phyloP scores from a whole-genome alignment of 2,797 vertebrate genomes.

The Gymnothorax reevesii region DNA sequence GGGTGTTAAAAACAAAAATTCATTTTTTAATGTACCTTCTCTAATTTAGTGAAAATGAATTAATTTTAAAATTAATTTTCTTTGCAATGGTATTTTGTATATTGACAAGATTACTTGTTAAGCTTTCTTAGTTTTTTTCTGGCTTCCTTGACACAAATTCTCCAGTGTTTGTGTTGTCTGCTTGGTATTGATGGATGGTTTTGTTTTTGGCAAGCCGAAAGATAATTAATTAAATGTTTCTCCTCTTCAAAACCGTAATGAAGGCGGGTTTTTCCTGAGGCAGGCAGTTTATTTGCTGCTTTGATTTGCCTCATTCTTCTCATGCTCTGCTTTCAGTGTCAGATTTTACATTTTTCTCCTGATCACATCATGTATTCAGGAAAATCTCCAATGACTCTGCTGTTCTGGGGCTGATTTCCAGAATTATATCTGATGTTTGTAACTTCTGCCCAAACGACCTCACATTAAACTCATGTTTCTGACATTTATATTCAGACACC shows the following conservation, averaged over 20 bases:
- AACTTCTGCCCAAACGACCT: slow-evolving; percentile 36
- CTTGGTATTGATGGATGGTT: background rate
- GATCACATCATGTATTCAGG: slow-evolving; percentile 44
- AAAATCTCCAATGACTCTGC: slow-evolving; percentile 11
- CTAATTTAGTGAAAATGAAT: background rate
- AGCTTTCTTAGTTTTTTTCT: slow-evolving; percentile 54
- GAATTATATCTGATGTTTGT: slow-evolving; percentile 5
- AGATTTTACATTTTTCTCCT: slow-evolving; percentile 30
- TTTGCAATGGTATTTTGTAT: slow-evolving; percentile 14
- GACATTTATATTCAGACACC: slow-evolving; percentile 41
- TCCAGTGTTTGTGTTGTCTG: slow-evolving; percentile 19
- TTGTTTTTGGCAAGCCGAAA: slow-evolving; percentile 45
- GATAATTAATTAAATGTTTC: slow-evolving; percentile 50
- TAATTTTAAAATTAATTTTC: no score
- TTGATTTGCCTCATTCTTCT: slow-evolving; percentile 48
- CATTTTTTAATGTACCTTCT: background rate
- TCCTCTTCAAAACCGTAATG: background rate
- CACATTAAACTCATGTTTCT: slow-evolving; percentile 40
- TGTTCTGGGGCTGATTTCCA: background rate
- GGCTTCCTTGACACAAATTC: slow-evolving; percentile 54
- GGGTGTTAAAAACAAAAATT: no score
- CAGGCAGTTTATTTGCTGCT: slow-evolving; percentile 35
- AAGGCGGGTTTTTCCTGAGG: slow-evolving; percentile 38
- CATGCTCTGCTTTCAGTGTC: slow-evolving; percentile 39
- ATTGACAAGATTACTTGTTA: slow-evolving; percentile 41